These are phyloP conservation scores for Drosophila truncata DNA, from an alignment of 1,140 invertebrate species.

Conservation along the genomic window DNA sequence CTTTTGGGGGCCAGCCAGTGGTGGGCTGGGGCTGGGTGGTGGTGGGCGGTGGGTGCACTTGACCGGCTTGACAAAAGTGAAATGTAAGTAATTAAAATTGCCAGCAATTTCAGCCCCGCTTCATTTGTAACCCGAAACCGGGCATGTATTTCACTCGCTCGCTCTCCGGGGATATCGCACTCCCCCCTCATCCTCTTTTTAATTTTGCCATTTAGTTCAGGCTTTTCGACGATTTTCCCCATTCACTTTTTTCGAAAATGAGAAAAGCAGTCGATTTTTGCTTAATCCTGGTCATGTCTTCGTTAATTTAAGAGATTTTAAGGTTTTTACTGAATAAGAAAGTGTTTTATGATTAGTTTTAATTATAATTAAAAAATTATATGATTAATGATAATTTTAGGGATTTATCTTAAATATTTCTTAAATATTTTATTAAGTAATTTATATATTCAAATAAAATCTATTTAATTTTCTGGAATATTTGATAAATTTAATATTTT, in stretches of 20 bases:
- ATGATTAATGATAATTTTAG: neutral
- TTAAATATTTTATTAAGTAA: neutral
- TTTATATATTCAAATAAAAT: neutral
- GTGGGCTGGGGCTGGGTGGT: neutral
- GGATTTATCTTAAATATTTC: neutral
- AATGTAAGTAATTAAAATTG: slow-evolving; percentile 82
- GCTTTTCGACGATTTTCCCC: neutral
- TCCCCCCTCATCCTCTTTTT: neutral
- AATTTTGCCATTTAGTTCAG: slow-evolving; percentile 1
- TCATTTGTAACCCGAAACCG: slow-evolving; percentile 60
- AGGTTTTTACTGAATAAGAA: neutral
- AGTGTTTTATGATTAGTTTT: neutral
- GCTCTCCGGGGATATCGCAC: slow-evolving; percentile 8
- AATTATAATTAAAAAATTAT: neutral
- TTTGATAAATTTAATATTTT: no score
- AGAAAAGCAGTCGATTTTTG: neutral
- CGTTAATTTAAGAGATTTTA: neutral
- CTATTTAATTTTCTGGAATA: neutral
- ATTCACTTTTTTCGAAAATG: slow-evolving; percentile 21
- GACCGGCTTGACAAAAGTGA: slow-evolving; percentile 78
- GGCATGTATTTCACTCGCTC: slow-evolving; percentile 9
- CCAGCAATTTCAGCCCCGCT: slow-evolving; percentile 59
- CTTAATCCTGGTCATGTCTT: neutral
- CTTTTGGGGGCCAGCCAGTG: slow-evolving; percentile 55
- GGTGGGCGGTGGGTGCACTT: slow-evolving; percentile 53